Base-by-base conservation (phyloP, 2,113 vertebrate species). In the Megaptera novaeangliae region DNA sequence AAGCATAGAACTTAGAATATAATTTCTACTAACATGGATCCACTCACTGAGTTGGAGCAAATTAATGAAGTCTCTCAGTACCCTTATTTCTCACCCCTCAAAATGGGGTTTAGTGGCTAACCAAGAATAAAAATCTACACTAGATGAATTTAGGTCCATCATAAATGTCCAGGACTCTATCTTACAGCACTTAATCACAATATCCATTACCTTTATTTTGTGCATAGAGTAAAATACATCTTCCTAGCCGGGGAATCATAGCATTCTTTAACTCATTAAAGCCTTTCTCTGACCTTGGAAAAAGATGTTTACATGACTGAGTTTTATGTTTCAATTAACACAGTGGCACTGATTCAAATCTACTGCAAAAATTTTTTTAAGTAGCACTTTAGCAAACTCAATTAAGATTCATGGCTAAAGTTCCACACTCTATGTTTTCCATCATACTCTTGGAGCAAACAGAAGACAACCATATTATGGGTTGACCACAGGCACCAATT, bases 231-330 rank as follows among this genome's bases (percentile, higher is more conserved):
- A 71, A 85, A 93, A 72, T 85, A 66, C 21, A 93, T n/a, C 69
- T 61, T 49, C 41, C 57, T 92, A 39, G 5, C 17, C 64, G 15
- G 46, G 80, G 49, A 80, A 89, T 15, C 61, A 68, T 21, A 87
- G 49, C 41, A 74, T 89, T 64, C 64, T 88, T 96, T 83, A 95
- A 95, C 39, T 94, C 25, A 61, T 41, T 87, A 74, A 96, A 93
- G n/a, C 8, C 23, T 49, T 94, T 86, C 29, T 78, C 57, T 90
- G 63, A 84, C 34, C 44, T 86, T 63, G 23, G 27, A 80, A 81
- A 82, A 77, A 94, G 55, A 87, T 75, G 18, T 39, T 75, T 92
- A 34, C 80, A 71, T 69, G 21, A 57, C 18, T 52, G 66, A 80
- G 36, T 66, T 94, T 95, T 66, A 46, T 77, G 59, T 95, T 94